Percentiles rank a stretch among this genome's conserved stretches.
Conservation (phyloP, 2,888 invertebrate genomes). For the Congeria kusceri region DNA sequence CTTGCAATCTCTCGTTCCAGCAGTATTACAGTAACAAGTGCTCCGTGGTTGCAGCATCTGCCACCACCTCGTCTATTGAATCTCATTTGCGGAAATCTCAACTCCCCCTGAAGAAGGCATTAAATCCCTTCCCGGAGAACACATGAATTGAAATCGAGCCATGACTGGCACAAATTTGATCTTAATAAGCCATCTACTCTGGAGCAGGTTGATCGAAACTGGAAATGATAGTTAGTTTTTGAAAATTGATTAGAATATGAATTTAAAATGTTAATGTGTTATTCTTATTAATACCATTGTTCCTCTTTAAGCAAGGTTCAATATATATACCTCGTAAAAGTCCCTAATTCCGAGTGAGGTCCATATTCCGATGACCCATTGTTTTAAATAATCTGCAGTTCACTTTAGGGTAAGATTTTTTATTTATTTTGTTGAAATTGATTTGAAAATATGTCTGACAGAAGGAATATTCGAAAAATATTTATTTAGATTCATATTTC, state of each 20-base stretch:
- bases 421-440: too few species aligned
- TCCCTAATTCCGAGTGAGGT: too few species aligned
- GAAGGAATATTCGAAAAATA: too few species aligned
- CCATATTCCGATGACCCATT: too few species aligned
- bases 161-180: constrained; percentile 82
- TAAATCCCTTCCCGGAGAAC: constrained; percentile 83
- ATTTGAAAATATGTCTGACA: too few species aligned
- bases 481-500: too few species aligned
- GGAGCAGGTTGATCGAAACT: constrained; percentile 69
- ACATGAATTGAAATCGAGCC: constrained; percentile 80
- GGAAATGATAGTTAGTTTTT: constrained; percentile 65
- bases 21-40: constrained; percentile 64
- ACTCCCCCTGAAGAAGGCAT: constrained; percentile 66
- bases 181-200: constrained; percentile 81
- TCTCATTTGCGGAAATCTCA: constrained; percentile 43
- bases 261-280: neutral
- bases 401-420: too few species aligned
- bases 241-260: constrained; percentile 54
- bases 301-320: too few species aligned
- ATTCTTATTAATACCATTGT: too few species aligned
- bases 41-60: constrained; percentile 45
- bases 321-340: too few species aligned
- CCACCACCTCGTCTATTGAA: constrained; percentile 23
- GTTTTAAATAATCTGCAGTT: too few species aligned
- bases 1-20: constrained; percentile 49